A percentile compares a stretch with the other conserved stretches of the same genome.
Evolutionary conservation across 2,888 invertebrate genomes (phyloP).

Genomic region (Malacosoma neustria): DNA sequence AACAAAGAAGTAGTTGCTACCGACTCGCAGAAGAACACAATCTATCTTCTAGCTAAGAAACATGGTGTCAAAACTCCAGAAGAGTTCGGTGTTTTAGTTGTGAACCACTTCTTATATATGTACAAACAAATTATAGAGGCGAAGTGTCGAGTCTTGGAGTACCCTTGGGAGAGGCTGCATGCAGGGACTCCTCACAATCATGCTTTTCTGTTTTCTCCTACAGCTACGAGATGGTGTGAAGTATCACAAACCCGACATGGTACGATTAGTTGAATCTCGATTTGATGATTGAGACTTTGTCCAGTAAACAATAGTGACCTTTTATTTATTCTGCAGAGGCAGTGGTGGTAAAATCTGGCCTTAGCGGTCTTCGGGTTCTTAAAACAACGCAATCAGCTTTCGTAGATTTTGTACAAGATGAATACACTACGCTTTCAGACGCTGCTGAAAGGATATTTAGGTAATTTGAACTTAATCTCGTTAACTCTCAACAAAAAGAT

Average conservation of each 20-base stretch:
- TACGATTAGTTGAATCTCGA: slow-evolving; percentile 58
- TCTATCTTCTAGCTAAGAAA: slow-evolving; percentile 85
- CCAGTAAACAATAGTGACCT: too few species aligned
- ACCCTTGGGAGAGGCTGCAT: slow-evolving; percentile 83
- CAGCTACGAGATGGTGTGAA: slow-evolving; percentile 79
- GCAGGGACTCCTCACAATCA: slow-evolving; percentile 79
- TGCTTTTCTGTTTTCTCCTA: slow-evolving; percentile 83
- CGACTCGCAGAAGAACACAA: slow-evolving; percentile 88
- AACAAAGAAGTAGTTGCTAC: slow-evolving; percentile 88
- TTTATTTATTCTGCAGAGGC: slow-evolving; percentile 42
- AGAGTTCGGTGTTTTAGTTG: slow-evolving; percentile 83
- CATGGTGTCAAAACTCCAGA: slow-evolving; percentile 85
- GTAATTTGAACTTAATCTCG: slow-evolving; percentile 14
- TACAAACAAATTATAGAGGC: slow-evolving; percentile 84
- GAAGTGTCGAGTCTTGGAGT: slow-evolving; percentile 80
- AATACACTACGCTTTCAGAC: slow-evolving; percentile 84
- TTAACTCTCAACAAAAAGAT: too few species aligned
- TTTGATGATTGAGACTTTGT: too few species aligned
- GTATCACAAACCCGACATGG: slow-evolving; percentile 80
- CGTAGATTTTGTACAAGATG: slow-evolving; percentile 85
- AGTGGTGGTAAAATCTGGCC: slow-evolving; percentile 78
- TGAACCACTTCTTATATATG: slow-evolving; percentile 82
- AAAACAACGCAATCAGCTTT: slow-evolving; percentile 90
- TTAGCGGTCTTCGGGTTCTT: slow-evolving; percentile 81
- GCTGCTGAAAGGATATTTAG: slow-evolving; percentile 83